phyloP scores from a whole-genome alignment of 2,113 vertebrate genomes.

The Cromileptes altivelis region DNA sequence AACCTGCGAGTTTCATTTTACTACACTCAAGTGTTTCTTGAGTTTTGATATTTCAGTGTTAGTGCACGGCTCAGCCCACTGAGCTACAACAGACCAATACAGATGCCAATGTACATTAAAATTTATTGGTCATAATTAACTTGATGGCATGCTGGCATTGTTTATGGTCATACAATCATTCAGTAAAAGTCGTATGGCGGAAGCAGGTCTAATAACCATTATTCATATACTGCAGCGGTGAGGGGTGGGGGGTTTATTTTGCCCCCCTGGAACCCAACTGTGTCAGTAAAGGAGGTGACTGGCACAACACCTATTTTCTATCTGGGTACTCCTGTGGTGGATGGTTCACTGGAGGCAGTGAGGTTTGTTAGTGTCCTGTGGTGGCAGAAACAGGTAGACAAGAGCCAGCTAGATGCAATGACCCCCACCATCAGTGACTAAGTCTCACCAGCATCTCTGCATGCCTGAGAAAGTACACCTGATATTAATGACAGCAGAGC shows the following conservation, averaged over 20 bases:
- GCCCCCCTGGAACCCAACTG: slow-evolving; percentile 16
- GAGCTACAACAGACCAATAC: slow-evolving; percentile 35
- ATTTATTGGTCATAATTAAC: slow-evolving; percentile 48
- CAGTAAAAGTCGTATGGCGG: slow-evolving; percentile 33
- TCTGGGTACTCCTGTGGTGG: slow-evolving; percentile 26
- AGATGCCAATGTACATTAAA: slow-evolving; percentile 41
- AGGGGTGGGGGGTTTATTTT: slow-evolving; percentile 25
- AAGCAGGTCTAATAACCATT: slow-evolving; percentile 56
- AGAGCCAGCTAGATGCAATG: slow-evolving; percentile 64
- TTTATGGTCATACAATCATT: slow-evolving; percentile 40
- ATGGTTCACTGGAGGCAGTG: slow-evolving; percentile 58
- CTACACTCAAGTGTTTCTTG: not conserved
- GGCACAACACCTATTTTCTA: slow-evolving; percentile 60
- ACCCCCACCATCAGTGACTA: slow-evolving; percentile 63
- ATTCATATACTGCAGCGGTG: slow-evolving; percentile 46
- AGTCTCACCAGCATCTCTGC: slow-evolving; percentile 60
- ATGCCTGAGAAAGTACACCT: slow-evolving; percentile 58
- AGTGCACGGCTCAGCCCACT: not conserved
- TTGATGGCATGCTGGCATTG: slow-evolving; percentile 49
- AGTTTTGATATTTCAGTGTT: slow-evolving; percentile 4
- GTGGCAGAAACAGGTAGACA: slow-evolving; percentile 68
- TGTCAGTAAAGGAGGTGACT: slow-evolving; percentile 45
- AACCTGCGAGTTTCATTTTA: not conserved
- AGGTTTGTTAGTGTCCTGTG: slow-evolving; percentile 70
- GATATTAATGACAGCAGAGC: slow-evolving; percentile 71